A percentile compares a stretch with the other conserved stretches of the same genome.
phyloP scores from a whole-genome alignment of 1,140 invertebrate species.

The Neodiprion virginianus region DNA sequence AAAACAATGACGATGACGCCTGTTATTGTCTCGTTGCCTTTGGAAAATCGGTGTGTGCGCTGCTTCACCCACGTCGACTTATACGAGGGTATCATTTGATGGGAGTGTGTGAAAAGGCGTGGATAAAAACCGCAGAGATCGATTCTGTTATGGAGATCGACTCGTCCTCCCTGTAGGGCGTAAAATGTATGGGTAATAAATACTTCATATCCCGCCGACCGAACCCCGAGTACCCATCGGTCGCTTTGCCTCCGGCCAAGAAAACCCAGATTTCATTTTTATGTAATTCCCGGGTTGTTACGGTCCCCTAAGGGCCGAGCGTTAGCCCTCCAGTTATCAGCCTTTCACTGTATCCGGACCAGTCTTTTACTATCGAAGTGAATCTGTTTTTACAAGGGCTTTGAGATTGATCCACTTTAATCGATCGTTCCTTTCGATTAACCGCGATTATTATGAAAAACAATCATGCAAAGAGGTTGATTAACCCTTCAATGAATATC shows the following conservation, averaged over 20 bases:
- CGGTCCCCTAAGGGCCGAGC: neutral
- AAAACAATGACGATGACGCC: too few relatives aligned
- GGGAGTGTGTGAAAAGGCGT: neutral
- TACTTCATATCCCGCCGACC: constrained; percentile 39
- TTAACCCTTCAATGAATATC: too few relatives aligned
- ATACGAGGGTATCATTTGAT: constrained; percentile 12
- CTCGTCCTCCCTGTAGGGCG: constrained; percentile 30
- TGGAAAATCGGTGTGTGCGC: too few relatives aligned
- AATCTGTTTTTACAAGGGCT: too few relatives aligned
- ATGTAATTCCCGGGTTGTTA: neutral
- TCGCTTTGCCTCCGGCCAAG: constrained; percentile 20
- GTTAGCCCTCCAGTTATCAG: neutral
- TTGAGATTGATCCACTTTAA: too few relatives aligned
- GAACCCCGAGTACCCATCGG: constrained; percentile 35
- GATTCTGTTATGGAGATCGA: constrained; percentile 33
- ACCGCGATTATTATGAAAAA: too few relatives aligned
- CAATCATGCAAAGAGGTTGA: too few relatives aligned
- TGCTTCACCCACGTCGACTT: too few relatives aligned
- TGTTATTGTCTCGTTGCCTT: too few relatives aligned
- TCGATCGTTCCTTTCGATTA: too few relatives aligned
- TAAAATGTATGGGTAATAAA: constrained; percentile 40
- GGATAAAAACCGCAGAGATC: constrained; percentile 26
- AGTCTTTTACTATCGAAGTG: too few relatives aligned
- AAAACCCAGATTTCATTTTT: constrained; percentile 25
- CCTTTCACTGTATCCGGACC: neutral